These are phyloP conservation scores for Cochlearius cochlearius DNA, from an alignment of 2,113 vertebrate genomes.

Conservation along the genomic window DNA sequence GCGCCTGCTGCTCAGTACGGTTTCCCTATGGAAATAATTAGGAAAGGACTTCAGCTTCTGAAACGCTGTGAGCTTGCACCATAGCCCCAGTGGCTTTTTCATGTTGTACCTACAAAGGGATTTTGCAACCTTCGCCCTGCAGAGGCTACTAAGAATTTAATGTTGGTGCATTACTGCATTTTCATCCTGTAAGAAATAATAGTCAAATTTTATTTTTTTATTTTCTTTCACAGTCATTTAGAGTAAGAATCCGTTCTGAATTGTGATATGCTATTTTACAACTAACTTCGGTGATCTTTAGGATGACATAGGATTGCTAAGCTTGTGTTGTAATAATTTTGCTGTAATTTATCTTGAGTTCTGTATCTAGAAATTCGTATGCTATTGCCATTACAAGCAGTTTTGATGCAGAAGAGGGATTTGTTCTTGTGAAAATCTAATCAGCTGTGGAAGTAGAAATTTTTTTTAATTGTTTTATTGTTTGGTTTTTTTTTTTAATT, in stretches of 20 bases:
- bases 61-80: neutral
- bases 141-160: neutral
- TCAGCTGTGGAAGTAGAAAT: neutral
- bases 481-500: neutral
- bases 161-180: neutral
- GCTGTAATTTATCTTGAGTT: neutral
- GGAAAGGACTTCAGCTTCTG: neutral
- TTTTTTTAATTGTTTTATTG: neutral
- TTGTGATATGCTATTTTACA: neutral
- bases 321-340: neutral
- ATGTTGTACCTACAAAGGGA: neutral
- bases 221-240: neutral
- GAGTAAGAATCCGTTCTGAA: neutral
- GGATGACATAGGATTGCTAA: neutral
- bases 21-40: neutral
- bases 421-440: neutral
- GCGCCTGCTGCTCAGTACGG: fast-evolving
- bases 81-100: neutral
- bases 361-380: neutral
- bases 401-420: neutral
- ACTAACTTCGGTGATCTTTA: neutral
- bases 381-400: neutral
- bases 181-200: neutral
- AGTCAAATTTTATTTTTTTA: fast-evolving
- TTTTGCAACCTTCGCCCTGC: neutral